Evolutionary conservation across 2,888 invertebrate species (phyloP), one percentile per base, ranked within the genome.

Genomic region (Lasius platythorax): DNA sequence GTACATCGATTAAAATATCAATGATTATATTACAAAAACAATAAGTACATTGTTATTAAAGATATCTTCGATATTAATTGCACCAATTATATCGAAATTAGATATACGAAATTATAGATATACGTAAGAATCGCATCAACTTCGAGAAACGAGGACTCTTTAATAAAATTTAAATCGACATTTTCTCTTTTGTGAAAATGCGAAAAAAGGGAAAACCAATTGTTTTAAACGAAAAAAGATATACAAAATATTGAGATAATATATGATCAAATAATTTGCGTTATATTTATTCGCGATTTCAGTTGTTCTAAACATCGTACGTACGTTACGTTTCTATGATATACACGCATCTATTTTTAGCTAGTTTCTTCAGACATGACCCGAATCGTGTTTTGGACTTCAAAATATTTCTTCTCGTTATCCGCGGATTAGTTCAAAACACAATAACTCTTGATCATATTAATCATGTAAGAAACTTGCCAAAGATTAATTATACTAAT

Each of bases 311-410:
- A 73, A 37, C 12, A 23, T 72, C 40, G 12, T 50, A 37, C 11
- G 1, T 5, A n/a, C n/a, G n/a, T 37, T 30, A 63, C 23, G 33
- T 78, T 73, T 61, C 73, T 61, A 12, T n/a, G n/a, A 40, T 40
- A 72, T 12, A 33, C 73, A 37, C 50, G 61, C 50, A 37, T 50
- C 73, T 79, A 81, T 81, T 81, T 81, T 81, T 81, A 81, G 61
- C 37, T 37, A 6, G 37, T 63, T 61, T 37, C 73, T 63, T 73
- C 18, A 37, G 46, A 33, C 61, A 28, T 56, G 43, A 61, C 58
- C 72, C 72, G 61, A 79, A 79, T 72, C 72, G 46, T 58, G 23
- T 72, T 72, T 79, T 46, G 23, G 58, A 28, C 15, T 6, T 37
- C 67, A 1, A n/a, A 53, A 12, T 56, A 43, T 68, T 68, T 70